Evolutionary conservation across 2,888 invertebrate genomes (phyloP).

Genomic region (Ormyrus rosae): DNA sequence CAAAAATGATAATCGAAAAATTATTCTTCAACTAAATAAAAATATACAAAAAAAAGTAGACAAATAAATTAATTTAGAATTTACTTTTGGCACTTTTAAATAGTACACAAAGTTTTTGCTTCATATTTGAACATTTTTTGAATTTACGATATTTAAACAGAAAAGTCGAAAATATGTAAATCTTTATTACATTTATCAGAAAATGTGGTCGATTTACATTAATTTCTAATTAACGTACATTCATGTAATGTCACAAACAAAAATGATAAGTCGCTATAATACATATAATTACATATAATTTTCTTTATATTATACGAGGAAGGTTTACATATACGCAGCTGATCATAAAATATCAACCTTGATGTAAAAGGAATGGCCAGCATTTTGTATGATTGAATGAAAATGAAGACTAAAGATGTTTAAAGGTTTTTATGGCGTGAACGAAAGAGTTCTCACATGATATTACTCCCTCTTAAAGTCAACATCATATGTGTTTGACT

Average conservation of each 20-base stretch:
- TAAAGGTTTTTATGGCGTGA: constrained; percentile 68
- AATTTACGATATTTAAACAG: constrained; percentile 2
- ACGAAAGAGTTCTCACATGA: constrained; percentile 72
- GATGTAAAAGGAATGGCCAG: constrained; percentile 48
- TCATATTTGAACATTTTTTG: background rate
- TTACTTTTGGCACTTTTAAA: background rate
- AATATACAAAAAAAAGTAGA: background rate
- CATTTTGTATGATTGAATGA: constrained; percentile 48
- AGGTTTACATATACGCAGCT: constrained; percentile 11
- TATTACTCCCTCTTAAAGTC: constrained; percentile 74
- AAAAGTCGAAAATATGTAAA: background rate
- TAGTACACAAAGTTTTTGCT: background rate
- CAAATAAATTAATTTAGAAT: background rate
- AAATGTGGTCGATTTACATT: background rate
- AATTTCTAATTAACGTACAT: background rate
- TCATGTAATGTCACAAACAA: constrained; percentile 19
- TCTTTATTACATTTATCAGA: background rate
- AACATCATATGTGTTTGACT: constrained; percentile 72
- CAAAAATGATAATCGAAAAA: background rate
- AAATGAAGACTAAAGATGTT: constrained; percentile 47
- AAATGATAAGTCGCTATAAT: constrained; percentile 20
- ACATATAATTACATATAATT: constrained; percentile 35
- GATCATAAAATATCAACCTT: constrained; percentile 19
- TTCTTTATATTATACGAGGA: constrained; percentile 21
- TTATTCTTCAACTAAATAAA: background rate